Percentiles rank a stretch among this genome's conserved stretches.
These are phyloP conservation scores for Sardinella longiceps DNA, from an alignment of 2,797 vertebrate species.

Conservation along the genomic window DNA sequence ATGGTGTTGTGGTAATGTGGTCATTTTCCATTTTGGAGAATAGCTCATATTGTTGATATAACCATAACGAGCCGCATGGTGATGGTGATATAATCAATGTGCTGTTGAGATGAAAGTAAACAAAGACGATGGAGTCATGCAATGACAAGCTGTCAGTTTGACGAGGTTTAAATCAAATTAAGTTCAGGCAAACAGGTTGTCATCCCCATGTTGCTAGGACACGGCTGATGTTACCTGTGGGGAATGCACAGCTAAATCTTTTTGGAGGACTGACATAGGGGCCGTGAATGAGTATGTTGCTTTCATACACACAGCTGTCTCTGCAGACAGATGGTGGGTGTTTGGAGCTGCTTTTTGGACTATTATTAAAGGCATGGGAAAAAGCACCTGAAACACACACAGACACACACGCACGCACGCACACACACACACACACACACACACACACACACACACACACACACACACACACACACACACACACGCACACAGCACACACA, in stretches of 20 bases:
- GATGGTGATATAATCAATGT: neutral
- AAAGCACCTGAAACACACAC: slow-evolving; percentile 8
- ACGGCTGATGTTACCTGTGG: slow-evolving; percentile 13
- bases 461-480: neutral
- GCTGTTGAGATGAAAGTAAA: slow-evolving; percentile 3
- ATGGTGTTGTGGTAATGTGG: neutral
- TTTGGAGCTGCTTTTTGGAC: neutral
- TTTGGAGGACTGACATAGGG: neutral
- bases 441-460: neutral
- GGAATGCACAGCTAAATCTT: slow-evolving; percentile 5
- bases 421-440: neutral
- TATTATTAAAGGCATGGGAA: slow-evolving; percentile 16
- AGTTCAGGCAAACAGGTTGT: neutral
- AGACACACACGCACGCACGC: neutral
- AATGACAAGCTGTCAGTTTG: slow-evolving; percentile 1
- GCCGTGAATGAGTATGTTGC: neutral
- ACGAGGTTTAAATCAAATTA: slow-evolving; percentile 1
- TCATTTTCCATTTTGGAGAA: neutral
- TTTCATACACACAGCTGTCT: slow-evolving; percentile 24
- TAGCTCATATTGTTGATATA: neutral
- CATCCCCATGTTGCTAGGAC: neutral
- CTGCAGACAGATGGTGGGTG: neutral
- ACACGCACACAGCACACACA: neutral
- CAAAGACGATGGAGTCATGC: neutral
- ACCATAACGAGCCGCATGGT: neutral